Evolutionary conservation across 1,140 invertebrate genomes (phyloP).

Genomic region (Drosophila murphyi): DNA sequence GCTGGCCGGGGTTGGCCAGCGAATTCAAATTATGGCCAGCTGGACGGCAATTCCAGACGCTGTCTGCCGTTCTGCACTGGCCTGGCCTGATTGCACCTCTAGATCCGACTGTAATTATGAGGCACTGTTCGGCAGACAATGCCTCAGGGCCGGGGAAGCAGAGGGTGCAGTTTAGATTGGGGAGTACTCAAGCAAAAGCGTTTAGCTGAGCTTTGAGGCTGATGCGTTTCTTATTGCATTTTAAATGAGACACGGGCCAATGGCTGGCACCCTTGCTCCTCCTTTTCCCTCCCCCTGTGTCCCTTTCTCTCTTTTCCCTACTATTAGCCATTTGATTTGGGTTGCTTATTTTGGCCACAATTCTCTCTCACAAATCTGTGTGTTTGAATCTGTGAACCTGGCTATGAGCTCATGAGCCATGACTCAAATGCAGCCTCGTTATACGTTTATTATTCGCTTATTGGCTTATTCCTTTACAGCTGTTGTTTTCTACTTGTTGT

Average conservation of each 20-base stretch:
- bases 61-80: slow-evolving; percentile 8
- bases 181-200: slow-evolving; percentile 36
- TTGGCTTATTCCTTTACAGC: not conserved
- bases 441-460: slow-evolving; percentile 23
- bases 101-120: slow-evolving; percentile 63
- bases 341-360: slow-evolving; percentile 5
- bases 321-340: not conserved
- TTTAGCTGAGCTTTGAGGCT: slow-evolving; percentile 43
- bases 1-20: slow-evolving; percentile 11
- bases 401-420: slow-evolving; percentile 51
- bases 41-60: not conserved
- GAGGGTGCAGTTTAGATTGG: not conserved
- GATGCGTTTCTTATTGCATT: slow-evolving; percentile 47
- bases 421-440: slow-evolving; percentile 50
- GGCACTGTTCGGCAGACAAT: slow-evolving; percentile 1
- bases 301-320: not conserved
- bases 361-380: not conserved
- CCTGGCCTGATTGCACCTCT: slow-evolving; percentile 42
- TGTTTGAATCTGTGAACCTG: not conserved
- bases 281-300: not conserved
- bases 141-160: not conserved
- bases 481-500: not conserved
- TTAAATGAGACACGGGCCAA: slow-evolving; percentile 30
- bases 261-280: not conserved
- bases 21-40: slow-evolving; percentile 66